Evolutionary conservation across 2,797 vertebrate species (phyloP).

Genomic region (Anniella stebbinsi): DNA sequence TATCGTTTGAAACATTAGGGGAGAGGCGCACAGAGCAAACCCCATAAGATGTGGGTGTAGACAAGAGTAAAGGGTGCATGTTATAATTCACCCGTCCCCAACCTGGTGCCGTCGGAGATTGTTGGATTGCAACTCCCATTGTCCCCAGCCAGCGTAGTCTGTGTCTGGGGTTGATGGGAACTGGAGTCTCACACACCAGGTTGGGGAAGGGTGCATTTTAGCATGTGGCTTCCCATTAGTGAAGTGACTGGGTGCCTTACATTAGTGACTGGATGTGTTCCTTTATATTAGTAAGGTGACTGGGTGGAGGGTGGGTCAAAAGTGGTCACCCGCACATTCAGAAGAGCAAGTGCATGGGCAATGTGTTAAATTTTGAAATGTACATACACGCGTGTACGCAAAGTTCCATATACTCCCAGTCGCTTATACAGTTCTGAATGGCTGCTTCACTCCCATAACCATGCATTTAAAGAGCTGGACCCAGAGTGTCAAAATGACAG

Average conservation of each 20-base stretch:
- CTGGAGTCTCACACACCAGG: too few relatives aligned
- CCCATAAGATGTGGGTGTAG: not conserved
- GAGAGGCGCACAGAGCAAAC: not conserved
- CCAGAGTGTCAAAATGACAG: not conserved
- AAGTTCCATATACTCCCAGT: not conserved
- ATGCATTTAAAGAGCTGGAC: too few relatives aligned
- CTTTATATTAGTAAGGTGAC: not conserved
- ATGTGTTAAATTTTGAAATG: not conserved
- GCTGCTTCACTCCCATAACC: too few relatives aligned
- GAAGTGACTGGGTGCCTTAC: too few relatives aligned
- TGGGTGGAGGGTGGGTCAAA: not conserved
- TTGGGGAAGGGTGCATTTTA: not conserved
- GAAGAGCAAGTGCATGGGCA: not conserved
- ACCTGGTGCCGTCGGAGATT: too few relatives aligned
- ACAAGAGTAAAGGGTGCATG: not conserved
- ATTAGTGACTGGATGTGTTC: too few relatives aligned
- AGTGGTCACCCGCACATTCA: not conserved
- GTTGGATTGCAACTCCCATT: too few relatives aligned
- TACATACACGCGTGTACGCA: not conserved
- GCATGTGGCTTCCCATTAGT: not conserved
- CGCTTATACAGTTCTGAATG: too few relatives aligned
- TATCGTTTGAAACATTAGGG: too few relatives aligned
- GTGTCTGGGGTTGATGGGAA: too few relatives aligned
- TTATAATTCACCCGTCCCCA: too few relatives aligned
- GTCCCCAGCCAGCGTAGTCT: too few relatives aligned